phyloP scores from a whole-genome alignment of 2,113 vertebrate species.

The Caretta caretta region DNA sequence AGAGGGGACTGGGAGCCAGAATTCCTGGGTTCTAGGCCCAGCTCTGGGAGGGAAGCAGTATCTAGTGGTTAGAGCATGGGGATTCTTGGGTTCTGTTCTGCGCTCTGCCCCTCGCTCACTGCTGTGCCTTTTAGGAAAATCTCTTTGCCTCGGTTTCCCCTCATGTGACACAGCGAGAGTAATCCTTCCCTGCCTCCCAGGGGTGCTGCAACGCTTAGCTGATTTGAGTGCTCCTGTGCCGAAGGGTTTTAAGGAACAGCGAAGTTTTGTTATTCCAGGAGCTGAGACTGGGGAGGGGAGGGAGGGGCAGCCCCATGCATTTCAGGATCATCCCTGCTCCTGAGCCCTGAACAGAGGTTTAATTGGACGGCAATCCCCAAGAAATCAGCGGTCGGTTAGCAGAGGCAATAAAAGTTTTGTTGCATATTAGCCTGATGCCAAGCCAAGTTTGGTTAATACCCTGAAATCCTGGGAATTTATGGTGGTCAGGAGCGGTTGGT shows the following conservation, averaged over 20 bases:
- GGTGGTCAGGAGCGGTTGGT: not conserved
- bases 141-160: not conserved
- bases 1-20: not conserved
- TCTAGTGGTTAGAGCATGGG: not conserved
- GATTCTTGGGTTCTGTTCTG: not conserved
- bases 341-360: not conserved
- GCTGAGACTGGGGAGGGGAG: not conserved
- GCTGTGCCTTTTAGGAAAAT: not conserved
- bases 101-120: not conserved
- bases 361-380: not conserved
- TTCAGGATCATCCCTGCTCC: not conserved
- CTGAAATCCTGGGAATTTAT: not conserved
- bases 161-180: not conserved
- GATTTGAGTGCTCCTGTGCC: not conserved
- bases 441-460: not conserved
- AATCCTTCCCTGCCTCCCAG: not conserved
- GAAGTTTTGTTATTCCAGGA: rapidly evolving
- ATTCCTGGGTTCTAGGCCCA: not conserved
- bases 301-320: not conserved
- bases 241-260: rapidly evolving
- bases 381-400: not conserved
- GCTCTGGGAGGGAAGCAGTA: not conserved
- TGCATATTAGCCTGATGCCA: not conserved
- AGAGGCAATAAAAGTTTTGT: not conserved
- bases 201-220: not conserved